These are phyloP conservation scores for Cherax destructor DNA, from an alignment of 1,140 invertebrate genomes.

Conservation along the genomic window DNA sequence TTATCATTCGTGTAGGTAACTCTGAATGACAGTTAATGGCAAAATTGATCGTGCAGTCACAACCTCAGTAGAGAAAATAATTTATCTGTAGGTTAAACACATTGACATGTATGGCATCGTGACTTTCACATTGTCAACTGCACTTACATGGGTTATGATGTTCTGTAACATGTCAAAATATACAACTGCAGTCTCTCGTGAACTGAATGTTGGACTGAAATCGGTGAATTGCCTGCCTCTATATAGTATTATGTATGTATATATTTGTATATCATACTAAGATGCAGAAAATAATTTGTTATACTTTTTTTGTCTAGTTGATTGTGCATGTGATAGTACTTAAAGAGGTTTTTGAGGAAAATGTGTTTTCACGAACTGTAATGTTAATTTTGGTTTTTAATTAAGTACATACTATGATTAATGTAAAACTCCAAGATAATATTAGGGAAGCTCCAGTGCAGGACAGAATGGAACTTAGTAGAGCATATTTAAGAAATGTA, in stretches of 20 bases:
- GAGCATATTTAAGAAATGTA: neutral
- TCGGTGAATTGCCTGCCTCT: neutral
- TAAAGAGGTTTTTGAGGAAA: neutral
- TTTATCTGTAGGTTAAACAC: no score
- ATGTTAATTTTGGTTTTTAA: slow-evolving; percentile 3
- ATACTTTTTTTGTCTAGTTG: neutral
- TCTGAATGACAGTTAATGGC: no score
- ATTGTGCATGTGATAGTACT: slow-evolving; percentile 10
- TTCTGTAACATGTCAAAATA: neutral
- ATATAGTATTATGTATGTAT: slow-evolving; percentile 23
- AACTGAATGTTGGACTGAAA: neutral
- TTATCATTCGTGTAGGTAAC: neutral
- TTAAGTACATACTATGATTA: neutral
- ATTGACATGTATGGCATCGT: no score
- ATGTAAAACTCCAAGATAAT: neutral
- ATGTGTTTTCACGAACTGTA: no score
- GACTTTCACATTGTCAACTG: no score
- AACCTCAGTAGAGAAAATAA: neutral
- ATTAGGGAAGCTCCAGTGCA: neutral
- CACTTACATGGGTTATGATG: neutral
- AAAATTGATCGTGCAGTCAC: neutral
- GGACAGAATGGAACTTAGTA: neutral
- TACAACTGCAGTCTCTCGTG: neutral
- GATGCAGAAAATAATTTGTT: neutral
- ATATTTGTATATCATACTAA: slow-evolving; percentile 5